Evolutionary conservation across 2,797 vertebrate genomes (phyloP).

Genomic region (Pangasius sanitwongsei): DNA sequence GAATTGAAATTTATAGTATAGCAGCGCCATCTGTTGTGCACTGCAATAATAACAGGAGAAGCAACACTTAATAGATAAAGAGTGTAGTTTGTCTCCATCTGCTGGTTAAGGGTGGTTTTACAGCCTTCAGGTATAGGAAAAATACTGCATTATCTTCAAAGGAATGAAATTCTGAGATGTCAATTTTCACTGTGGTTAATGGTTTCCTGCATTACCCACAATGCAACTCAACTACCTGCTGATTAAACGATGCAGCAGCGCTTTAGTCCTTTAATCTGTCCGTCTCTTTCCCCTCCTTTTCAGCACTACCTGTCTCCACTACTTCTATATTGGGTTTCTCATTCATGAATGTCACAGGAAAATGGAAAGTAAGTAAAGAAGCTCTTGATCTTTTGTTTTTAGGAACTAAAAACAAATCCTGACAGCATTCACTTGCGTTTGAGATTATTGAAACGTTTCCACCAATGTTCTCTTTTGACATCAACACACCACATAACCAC

Average conservation of each 20-base stretch:
- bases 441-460: too few relatives aligned
- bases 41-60: background rate
- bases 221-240: background rate
- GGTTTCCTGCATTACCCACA: background rate
- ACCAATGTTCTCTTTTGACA: background rate
- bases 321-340: too few relatives aligned
- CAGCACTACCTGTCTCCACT: background rate
- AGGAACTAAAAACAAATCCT: too few relatives aligned
- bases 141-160: background rate
- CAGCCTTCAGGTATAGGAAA: background rate
- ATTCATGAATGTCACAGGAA: background rate
- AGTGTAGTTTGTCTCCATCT: constrained; percentile 24
- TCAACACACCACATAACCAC: background rate
- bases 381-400: too few relatives aligned
- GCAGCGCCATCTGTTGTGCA: constrained; percentile 32
- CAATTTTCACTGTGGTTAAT: background rate
- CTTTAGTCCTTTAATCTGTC: background rate
- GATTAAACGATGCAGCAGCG: background rate
- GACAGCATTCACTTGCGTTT: too few relatives aligned
- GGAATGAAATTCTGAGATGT: background rate
- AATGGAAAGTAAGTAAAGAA: background rate
- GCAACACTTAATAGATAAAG: background rate
- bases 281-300: background rate
- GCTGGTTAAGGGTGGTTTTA: background rate
- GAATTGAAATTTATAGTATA: background rate